A percentile compares a stretch with the other conserved stretches of the same genome.
Evolutionary conservation across 2,113 vertebrate species (phyloP).

Genomic region (Sinocyclocheilus rhinocerous): DNA sequence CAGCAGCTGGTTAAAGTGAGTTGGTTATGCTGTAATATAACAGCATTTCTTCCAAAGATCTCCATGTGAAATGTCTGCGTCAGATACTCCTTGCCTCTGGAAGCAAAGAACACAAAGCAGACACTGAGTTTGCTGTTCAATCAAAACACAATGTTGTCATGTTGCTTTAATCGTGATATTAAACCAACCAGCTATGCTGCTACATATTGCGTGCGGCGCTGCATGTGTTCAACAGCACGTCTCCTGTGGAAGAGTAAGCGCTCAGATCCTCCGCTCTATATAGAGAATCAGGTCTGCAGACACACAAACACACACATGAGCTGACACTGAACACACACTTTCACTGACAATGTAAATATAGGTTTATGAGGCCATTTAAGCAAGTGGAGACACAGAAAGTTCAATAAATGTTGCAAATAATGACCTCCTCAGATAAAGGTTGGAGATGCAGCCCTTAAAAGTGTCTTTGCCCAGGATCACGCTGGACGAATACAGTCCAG

Average conservation of each 20-base stretch:
- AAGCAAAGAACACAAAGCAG: slow-evolving; percentile 74
- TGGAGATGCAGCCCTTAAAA: slow-evolving; percentile 89
- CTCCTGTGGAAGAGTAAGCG: slow-evolving; percentile 61
- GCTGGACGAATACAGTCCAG: not conserved
- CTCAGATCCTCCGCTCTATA: slow-evolving; percentile 79
- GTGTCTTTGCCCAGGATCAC: slow-evolving; percentile 76
- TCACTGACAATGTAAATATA: not conserved
- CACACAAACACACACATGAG: not conserved
- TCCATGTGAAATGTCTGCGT: not conserved
- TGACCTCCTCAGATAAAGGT: slow-evolving; percentile 88
- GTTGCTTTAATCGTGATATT: not conserved
- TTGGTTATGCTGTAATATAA: not conserved
- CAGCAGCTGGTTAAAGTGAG: not conserved
- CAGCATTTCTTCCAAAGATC: not conserved
- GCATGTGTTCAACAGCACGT: slow-evolving; percentile 80
- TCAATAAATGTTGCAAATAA: not conserved
- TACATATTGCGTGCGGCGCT: slow-evolving; percentile 70
- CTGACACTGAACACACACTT: not conserved
- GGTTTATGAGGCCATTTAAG: not conserved
- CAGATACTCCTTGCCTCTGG: slow-evolving; percentile 56
- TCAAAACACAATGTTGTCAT: slow-evolving; percentile 5
- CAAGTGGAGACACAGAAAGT: too few species aligned
- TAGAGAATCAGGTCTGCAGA: slow-evolving; percentile 55
- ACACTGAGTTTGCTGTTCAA: not conserved
- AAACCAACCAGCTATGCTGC: slow-evolving; percentile 47